Percentiles rank a stretch among this genome's conserved stretches.
phyloP scores from a whole-genome alignment of 2,888 invertebrate genomes.

The Nemotelus nigrinus region DNA sequence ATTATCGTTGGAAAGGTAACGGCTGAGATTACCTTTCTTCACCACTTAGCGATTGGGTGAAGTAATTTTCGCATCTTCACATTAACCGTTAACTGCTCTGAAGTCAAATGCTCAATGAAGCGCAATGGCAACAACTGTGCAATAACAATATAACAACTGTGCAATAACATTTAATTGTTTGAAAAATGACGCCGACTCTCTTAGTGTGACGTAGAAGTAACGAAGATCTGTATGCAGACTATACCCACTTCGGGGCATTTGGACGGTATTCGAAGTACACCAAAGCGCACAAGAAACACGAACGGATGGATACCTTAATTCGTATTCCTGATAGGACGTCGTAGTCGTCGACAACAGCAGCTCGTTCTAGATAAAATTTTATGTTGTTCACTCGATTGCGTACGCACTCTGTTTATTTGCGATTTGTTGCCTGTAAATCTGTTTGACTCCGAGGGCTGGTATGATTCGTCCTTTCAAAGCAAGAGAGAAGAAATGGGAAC shows the following conservation, averaged over 20 bases:
- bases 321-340: too few species aligned
- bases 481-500: too few species aligned
- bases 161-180: conserved; percentile 22
- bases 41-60: too few species aligned
- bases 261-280: background rate
- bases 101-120: conserved; percentile 2
- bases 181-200: conserved; percentile 1
- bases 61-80: too few species aligned
- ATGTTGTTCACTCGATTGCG: background rate
- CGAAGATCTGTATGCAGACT: background rate
- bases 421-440: conserved; percentile 6
- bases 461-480: too few species aligned
- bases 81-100: background rate
- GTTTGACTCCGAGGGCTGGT: background rate
- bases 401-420: background rate
- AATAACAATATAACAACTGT: conserved; percentile 14
- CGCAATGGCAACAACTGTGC: background rate
- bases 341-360: too few species aligned
- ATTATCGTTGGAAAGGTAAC: too few species aligned
- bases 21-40: too few species aligned
- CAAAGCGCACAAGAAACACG: background rate
- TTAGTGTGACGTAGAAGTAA: background rate
- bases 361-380: background rate
- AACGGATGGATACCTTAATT: background rate
- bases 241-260: background rate